Evolutionary conservation across 1,140 invertebrate species (phyloP), one percentile per base, ranked within the genome.

Genomic region (Melitaea cinxia): DNA sequence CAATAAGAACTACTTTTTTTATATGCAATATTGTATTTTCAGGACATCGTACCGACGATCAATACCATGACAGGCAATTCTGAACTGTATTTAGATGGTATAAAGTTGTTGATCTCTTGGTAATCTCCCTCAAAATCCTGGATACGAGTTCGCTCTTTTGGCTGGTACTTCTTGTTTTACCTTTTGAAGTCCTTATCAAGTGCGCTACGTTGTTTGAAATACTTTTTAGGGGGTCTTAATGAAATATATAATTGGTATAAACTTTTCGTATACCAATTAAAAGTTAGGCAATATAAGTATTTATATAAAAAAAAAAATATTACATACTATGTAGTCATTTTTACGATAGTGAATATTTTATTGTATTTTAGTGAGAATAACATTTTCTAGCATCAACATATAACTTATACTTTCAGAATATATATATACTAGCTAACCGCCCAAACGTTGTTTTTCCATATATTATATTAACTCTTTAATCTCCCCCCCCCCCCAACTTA

Each of bases 1-100:
- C 9, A 23, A 47, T 67, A 73, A 47, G 49, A 58, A 23, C 28
- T 14, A 65, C 47, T 65, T 64, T 65, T 50, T 17, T 35, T 47
- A 45, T 50, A 9, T 10, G 15, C 23, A 10, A 24, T 12, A 49
- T 28, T 50, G n/a, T 30, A 5, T 17, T 64, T 47, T 63, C n/a
- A 54, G 63, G 58, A 50, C 30, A 55, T 57, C n/a, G 57, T 30
- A 33, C 49, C 33, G 42, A 59, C 24, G 37, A 28, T 7, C 9
- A 5, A 5, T n/a, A 17, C 14, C 10, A 26, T 23, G 23, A 15
- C 23, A 45, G 15, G 42, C 39, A 9, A 57, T 42, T 42, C 10
- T 24, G 0, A 57, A 10, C 39, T 26, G 19, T 57, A 57, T 17
- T 4, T 45, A 4, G 9, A 12, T 1, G 2, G 1, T 1, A 28